Base-by-base conservation (phyloP, 2,888 invertebrate species). In the Esperia sulphurella region DNA sequence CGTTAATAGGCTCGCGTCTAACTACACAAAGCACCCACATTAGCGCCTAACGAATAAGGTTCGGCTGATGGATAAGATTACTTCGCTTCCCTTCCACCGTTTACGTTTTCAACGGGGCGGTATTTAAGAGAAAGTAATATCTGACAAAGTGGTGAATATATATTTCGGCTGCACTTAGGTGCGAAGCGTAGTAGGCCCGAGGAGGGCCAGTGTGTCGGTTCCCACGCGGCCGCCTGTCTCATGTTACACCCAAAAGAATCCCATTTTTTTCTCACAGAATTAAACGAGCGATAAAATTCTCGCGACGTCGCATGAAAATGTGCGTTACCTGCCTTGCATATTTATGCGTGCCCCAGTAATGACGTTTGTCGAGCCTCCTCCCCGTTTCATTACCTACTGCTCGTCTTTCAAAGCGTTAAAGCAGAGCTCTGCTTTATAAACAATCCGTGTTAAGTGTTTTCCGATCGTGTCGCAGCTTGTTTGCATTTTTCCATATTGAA, bases 271-370 rank as follows among this genome's bases (percentile, higher is more conserved):
- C 82, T 80, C 76, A 79, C 78, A 80, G 83, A 88, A 88, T 89
- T 89, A 88, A 88, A 85, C 85, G 83, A 75, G 80, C 84, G 88
- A 89, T 88, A 89, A 89, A 87, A 89, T 89, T 89, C 89, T 83
- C 79, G 85, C 83, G 85, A 85, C 86, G 89, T 89, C 86, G 83
- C 88, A 85, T 87, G 87, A 87, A 89, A 89, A 89, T 88, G 87
- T 88, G 83, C 87, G 86, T 87, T 84, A 88, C 89, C 87, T 87
- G 89, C 78, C 89, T 83, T 88, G 89, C 89, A 89, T 89, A 88
- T 86, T 89, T 88, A 89, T 88, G 84, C 79, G 85, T 83, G 79
- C 70, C 79, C 73, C 73, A 72, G 86, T 89, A 88, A 89, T 89
- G 87, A 89, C 84, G 83, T 86, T 88, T 86, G 86, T 77, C 71